These are phyloP conservation scores for Odobenus rosmarus DNA, from an alignment of 2,113 vertebrate genomes.

Conservation along the genomic window DNA sequence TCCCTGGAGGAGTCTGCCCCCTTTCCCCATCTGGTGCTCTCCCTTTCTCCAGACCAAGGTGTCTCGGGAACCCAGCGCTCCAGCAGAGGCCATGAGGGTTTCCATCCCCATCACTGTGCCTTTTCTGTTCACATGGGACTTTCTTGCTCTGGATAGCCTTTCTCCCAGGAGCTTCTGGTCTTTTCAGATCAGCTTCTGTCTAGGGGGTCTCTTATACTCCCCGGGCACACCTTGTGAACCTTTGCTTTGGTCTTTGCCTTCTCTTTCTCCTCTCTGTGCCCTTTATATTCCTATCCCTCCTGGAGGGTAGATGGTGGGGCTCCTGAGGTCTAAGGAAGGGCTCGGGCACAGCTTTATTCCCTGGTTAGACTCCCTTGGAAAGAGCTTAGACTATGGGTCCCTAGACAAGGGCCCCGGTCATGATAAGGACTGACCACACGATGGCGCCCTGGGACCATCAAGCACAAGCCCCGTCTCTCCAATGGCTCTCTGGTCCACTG, in stretches of 20 bases:
- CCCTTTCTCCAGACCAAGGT: not conserved
- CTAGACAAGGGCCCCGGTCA: not conserved
- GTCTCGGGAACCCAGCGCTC: not conserved
- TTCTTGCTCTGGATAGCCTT: not conserved
- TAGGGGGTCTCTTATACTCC: not conserved
- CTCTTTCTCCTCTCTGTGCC: not conserved
- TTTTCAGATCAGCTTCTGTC: not conserved
- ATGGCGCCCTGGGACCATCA: slow-evolving; percentile 75
- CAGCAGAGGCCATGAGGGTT: not conserved
- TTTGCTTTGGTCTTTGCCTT: not conserved
- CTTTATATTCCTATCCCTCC: not conserved
- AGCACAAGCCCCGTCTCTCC: not conserved
- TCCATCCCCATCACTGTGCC: not conserved
- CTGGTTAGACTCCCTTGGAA: not conserved
- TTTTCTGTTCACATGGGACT: not conserved
- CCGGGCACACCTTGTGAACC: not conserved
- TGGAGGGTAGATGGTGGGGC: not conserved
- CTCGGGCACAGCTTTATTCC: not conserved
- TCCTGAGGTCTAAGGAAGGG: not conserved
- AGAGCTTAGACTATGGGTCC: not conserved
- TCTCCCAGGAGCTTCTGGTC: not conserved
- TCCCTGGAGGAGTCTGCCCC: not conserved
- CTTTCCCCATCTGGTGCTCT: not conserved
- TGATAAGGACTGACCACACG: slow-evolving; percentile 52
- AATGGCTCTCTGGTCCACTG: not conserved